Percentiles rank a stretch among this genome's conserved stretches.
These are phyloP conservation scores for Phenacoccus solenopsis DNA, from an alignment of 1,140 invertebrate genomes.

Conservation along the genomic window DNA sequence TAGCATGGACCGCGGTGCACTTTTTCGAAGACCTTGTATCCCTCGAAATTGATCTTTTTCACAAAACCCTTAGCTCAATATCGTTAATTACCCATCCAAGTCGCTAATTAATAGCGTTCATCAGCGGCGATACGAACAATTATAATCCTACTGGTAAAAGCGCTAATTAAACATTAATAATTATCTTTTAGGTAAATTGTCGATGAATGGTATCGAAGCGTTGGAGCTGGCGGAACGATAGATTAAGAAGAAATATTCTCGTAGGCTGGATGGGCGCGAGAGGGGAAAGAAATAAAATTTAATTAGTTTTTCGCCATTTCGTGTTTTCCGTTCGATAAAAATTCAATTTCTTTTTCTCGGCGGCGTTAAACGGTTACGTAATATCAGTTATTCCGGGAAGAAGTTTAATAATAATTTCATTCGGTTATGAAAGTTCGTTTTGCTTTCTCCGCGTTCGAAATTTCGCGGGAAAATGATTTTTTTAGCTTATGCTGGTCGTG, in stretches of 20 bases:
- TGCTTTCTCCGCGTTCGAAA: background rate
- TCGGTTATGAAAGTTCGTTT: background rate
- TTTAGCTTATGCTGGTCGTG: background rate
- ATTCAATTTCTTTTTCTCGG: background rate
- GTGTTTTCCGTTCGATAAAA: background rate
- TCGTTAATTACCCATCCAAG: too few species aligned
- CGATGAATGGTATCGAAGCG: background rate
- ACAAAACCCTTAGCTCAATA: too few species aligned
- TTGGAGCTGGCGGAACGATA: too few species aligned
- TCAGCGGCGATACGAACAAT: background rate
- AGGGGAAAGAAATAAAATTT: background rate
- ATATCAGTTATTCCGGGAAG: background rate
- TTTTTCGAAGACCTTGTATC: too few species aligned
- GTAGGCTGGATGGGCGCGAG: too few species aligned
- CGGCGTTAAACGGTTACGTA: background rate
- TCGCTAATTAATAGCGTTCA: background rate
- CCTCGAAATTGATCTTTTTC: too few species aligned
- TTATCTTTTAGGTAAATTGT: background rate
- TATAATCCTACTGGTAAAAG: background rate
- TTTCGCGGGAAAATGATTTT: background rate
- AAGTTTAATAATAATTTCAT: background rate
- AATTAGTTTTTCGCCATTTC: background rate
- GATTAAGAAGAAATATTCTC: background rate
- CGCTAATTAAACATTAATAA: background rate
- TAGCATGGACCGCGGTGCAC: too few species aligned